phyloP scores from a whole-genome alignment of 2,113 vertebrate genomes.

The Montifringilla adamsi region DNA sequence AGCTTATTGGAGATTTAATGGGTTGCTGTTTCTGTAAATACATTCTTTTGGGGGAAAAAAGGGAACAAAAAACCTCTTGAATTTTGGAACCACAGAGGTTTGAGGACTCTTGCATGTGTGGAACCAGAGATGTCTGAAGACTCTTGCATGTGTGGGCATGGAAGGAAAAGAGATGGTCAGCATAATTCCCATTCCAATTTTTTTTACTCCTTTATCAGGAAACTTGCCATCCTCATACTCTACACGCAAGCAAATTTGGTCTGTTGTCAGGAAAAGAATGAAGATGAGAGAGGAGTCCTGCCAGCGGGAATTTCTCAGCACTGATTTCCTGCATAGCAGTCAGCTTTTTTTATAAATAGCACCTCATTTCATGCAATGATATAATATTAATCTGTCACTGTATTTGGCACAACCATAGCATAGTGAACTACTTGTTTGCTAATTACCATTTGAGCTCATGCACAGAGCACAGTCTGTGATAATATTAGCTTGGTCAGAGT shows the following conservation, averaged over 20 bases:
- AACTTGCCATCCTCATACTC: neutral
- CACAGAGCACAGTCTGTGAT: neutral
- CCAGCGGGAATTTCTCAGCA: neutral
- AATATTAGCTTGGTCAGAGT: slow-evolving; percentile 39
- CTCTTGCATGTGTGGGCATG: neutral
- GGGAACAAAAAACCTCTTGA: neutral
- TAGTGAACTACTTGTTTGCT: neutral
- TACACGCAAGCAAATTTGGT: neutral
- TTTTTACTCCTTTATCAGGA: neutral
- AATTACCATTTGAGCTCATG: slow-evolving; percentile 22
- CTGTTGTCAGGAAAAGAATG: slow-evolving; percentile 20
- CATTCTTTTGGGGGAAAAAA: accelerated
- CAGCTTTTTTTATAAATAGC: slow-evolving; percentile 45
- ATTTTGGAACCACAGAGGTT: neutral
- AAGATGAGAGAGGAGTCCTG: neutral
- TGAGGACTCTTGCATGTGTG: neutral
- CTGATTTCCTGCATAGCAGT: slow-evolving; percentile 1
- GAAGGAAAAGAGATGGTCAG: neutral
- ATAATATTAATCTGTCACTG: neutral
- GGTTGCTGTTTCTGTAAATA: neutral
- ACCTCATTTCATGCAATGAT: neutral
- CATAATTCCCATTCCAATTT: neutral
- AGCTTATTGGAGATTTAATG: neutral
- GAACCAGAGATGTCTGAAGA: neutral
- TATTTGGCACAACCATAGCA: slow-evolving; percentile 3